Evolutionary conservation across 2,113 vertebrate species (phyloP).

Genomic region (Chunga burmeisteri): DNA sequence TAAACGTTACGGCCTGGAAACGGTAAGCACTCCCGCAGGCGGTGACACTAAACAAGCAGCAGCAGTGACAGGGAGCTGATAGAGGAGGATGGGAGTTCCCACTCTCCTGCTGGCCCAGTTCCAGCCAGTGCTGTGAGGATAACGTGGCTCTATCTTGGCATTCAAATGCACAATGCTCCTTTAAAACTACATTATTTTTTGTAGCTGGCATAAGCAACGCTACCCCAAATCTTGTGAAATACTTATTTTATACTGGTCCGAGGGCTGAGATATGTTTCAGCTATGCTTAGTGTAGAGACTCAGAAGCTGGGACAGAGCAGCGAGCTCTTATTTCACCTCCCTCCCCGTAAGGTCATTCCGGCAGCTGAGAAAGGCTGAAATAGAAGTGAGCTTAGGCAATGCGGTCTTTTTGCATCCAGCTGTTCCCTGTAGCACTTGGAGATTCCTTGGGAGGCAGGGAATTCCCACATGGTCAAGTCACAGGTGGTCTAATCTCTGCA

Average conservation of each 20-base stretch:
- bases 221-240: neutral
- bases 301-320: neutral
- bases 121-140: neutral
- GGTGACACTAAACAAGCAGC: conserved; percentile 39
- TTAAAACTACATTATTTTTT: neutral
- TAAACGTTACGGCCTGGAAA: neutral
- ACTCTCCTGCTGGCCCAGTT: neutral
- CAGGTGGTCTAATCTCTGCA: neutral
- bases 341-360: neutral
- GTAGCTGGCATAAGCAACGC: neutral
- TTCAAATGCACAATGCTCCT: neutral
- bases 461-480: neutral
- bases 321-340: neutral
- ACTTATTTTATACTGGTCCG: neutral
- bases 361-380: neutral
- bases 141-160: neutral
- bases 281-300: neutral
- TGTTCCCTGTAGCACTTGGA: neutral
- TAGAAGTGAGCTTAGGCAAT: neutral
- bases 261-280: neutral
- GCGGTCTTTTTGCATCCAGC: neutral
- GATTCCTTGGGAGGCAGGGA: neutral
- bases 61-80: conserved; percentile 10
- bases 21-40: neutral
- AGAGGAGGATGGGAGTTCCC: conserved; percentile 42